A percentile compares a stretch with the other conserved stretches of the same genome.
phyloP scores from a whole-genome alignment of 2,797 vertebrate species.

The Aldrovandia affinis region DNA sequence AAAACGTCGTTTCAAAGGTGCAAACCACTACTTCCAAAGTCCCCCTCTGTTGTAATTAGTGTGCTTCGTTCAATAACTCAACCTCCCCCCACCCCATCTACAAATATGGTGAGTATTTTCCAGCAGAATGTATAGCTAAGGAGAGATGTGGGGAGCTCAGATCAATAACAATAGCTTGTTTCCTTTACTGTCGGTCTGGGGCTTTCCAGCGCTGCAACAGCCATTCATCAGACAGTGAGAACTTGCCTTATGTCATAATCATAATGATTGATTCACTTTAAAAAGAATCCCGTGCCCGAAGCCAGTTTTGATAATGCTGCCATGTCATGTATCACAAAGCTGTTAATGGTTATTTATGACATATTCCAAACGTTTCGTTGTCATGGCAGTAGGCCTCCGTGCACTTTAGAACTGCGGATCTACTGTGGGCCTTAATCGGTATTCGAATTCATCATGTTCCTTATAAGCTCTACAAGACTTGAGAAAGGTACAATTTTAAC shows the following conservation, averaged over 20 bases:
- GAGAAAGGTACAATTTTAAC: background rate
- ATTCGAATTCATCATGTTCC: background rate
- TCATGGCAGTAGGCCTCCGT: background rate
- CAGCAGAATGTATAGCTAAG: background rate
- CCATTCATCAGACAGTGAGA: background rate
- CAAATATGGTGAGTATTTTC: background rate
- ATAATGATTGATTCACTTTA: slow-evolving; percentile 7
- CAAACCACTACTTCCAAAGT: background rate
- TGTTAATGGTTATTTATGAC: background rate
- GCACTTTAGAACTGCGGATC: background rate
- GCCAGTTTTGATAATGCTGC: background rate
- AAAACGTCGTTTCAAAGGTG: background rate
- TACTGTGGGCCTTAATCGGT: background rate
- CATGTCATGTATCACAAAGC: background rate
- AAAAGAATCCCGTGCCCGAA: background rate
- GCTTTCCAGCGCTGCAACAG: background rate
- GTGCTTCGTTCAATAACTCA: background rate
- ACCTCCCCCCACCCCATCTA: background rate
- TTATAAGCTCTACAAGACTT: background rate
- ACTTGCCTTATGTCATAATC: background rate
- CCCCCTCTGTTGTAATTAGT: background rate
- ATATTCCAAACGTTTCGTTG: background rate
- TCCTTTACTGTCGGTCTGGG: background rate
- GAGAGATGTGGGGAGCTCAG: background rate
- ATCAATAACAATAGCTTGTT: background rate